A percentile compares a stretch with the other conserved stretches of the same genome.
Evolutionary conservation across 2,888 invertebrate species (phyloP).

Genomic region (Pyrrhosoma nymphula): DNA sequence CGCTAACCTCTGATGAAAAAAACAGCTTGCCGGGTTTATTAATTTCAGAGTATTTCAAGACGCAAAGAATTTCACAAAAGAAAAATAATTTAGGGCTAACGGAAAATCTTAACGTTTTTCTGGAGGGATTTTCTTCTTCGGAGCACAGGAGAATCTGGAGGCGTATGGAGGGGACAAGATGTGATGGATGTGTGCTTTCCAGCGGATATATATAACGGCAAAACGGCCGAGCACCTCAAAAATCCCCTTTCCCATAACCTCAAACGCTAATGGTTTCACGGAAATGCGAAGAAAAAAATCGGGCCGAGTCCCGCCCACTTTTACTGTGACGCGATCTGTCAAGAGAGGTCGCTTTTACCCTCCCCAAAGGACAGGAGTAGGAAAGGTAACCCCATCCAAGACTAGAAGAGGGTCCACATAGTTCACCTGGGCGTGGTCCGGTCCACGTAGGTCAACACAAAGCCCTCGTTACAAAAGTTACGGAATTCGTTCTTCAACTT

Average conservation of each 20-base stretch:
- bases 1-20: no score
- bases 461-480: not conserved
- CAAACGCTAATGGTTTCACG: not conserved
- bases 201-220: not conserved
- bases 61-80: no score
- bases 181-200: not conserved
- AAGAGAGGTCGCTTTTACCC: not conserved
- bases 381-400: not conserved
- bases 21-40: no score
- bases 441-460: not conserved
- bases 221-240: not conserved
- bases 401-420: not conserved
- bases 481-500: not conserved
- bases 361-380: not conserved
- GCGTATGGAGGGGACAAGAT: not conserved
- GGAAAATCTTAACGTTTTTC: no score
- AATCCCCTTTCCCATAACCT: not conserved
- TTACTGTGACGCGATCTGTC: not conserved
- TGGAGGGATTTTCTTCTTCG: no score
- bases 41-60: no score
- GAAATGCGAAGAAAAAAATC: not conserved
- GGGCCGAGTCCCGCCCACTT: not conserved
- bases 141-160: not conserved
- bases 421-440: not conserved
- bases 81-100: no score